phyloP scores from a whole-genome alignment of 2,797 vertebrate species.

The Bufotes viridis region DNA sequence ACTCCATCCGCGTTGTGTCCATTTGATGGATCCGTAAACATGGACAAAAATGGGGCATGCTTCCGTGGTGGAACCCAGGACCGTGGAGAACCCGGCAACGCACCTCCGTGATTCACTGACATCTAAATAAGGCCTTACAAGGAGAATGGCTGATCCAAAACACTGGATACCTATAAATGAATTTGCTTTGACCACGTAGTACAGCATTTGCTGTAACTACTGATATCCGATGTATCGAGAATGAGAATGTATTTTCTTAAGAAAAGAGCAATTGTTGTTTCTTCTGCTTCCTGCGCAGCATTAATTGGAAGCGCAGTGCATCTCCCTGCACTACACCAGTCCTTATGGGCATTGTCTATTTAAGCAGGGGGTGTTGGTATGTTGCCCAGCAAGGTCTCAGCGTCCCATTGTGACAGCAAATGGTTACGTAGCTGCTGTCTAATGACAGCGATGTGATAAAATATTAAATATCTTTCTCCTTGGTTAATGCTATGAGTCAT shows the following conservation, averaged over 20 bases:
- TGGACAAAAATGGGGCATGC: too few relatives aligned
- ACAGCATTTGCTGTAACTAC: too few relatives aligned
- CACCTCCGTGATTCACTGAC: too few relatives aligned
- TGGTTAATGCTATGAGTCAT: constrained; percentile 52
- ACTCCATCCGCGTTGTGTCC: too few relatives aligned
- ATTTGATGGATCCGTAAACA: too few relatives aligned
- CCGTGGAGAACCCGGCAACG: too few relatives aligned
- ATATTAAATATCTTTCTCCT: constrained; percentile 42
- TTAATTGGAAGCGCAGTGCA: background rate
- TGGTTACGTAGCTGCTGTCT: constrained; percentile 32
- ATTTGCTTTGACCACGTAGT: background rate
- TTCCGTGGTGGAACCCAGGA: too few relatives aligned
- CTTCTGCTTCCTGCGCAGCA: background rate
- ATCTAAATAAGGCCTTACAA: background rate
- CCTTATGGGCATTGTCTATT: background rate
- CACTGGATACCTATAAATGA: background rate
- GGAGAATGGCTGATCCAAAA: constrained; percentile 2
- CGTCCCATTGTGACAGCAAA: constrained; percentile 10
- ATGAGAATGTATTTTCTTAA: background rate
- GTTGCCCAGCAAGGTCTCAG: constrained; percentile 5
- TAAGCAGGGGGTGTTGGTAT: background rate
- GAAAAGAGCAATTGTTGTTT: background rate
- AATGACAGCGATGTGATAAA: constrained; percentile 40
- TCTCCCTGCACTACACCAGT: background rate
- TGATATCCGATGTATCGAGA: background rate